Percentiles rank a stretch among this genome's conserved stretches.
Conservation (phyloP, 2,113 vertebrate species). For the Gnathochromis pfefferi region DNA sequence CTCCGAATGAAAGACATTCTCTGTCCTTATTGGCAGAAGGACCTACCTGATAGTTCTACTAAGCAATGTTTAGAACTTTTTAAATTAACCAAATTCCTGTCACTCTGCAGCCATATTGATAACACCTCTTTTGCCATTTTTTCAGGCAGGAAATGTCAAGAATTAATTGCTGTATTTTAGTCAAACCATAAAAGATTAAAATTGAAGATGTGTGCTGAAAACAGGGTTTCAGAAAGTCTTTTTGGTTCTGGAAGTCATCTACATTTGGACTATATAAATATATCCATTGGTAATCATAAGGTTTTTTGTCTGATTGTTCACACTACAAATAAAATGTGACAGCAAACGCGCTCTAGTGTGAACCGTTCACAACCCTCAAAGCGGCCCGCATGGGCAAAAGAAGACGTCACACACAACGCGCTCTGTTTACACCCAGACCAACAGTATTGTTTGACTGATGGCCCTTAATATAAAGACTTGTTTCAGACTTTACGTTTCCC, state of each 20-base stretch:
- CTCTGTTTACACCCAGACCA: background rate
- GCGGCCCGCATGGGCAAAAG: accelerated
- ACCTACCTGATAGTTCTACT: background rate
- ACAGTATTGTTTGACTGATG: background rate
- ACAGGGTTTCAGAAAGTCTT: background rate
- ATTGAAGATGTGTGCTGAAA: background rate
- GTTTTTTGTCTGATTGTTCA: background rate
- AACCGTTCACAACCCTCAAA: accelerated
- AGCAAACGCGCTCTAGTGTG: background rate
- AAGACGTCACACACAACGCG: background rate
- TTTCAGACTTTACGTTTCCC: accelerated
- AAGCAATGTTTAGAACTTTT: background rate
- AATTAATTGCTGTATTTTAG: background rate
- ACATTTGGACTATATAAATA: background rate
- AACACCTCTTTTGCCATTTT: background rate
- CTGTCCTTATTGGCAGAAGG: background rate
- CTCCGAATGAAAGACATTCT: background rate
- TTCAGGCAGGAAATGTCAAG: background rate
- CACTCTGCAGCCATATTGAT: background rate
- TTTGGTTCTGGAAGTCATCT: background rate
- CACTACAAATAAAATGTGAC: background rate
- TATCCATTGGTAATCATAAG: background rate
- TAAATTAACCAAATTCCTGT: background rate
- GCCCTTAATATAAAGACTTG: background rate
- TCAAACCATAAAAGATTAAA: accelerated